Evolutionary conservation across 2,888 invertebrate species (phyloP).

Genomic region (Polia nebulosa): DNA sequence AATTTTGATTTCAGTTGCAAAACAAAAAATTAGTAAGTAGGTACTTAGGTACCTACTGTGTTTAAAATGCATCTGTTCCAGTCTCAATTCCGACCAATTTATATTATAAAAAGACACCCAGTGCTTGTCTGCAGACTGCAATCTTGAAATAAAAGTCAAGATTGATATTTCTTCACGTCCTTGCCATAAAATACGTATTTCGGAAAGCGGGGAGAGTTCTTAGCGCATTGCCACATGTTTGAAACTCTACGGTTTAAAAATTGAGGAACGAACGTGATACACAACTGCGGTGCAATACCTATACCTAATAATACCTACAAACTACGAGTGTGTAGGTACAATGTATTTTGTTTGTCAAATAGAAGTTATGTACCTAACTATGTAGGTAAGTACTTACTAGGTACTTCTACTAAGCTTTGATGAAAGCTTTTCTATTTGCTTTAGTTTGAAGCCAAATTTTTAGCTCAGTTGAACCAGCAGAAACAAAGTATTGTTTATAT

Average conservation of each 20-base stretch:
- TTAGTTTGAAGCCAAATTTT: too few species aligned
- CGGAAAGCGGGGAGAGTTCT: conserved; percentile 19
- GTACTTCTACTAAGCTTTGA: too few species aligned
- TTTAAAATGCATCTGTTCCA: neutral
- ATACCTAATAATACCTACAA: conserved; percentile 13
- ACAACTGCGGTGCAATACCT: conserved; percentile 11
- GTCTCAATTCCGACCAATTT: neutral
- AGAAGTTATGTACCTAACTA: neutral
- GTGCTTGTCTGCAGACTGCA: neutral
- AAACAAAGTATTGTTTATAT: too few species aligned
- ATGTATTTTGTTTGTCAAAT: conserved; percentile 6
- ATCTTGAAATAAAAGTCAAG: conserved; percentile 23
- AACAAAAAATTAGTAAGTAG: too few species aligned
- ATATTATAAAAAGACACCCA: neutral
- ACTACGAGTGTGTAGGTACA: neutral
- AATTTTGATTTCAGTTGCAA: too few species aligned
- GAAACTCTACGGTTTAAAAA: conserved; percentile 49
- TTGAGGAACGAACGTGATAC: conserved; percentile 26
- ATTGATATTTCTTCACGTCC: conserved; percentile 38
- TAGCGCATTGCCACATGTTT: conserved; percentile 42
- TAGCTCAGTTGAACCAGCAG: too few species aligned
- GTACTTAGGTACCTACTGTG: too few species aligned
- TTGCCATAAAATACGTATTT: conserved; percentile 41
- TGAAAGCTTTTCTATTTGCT: too few species aligned
- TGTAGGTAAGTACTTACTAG: too few species aligned